Conservation (phyloP, 1,140 invertebrate species). For the Lucilia cuprina region DNA sequence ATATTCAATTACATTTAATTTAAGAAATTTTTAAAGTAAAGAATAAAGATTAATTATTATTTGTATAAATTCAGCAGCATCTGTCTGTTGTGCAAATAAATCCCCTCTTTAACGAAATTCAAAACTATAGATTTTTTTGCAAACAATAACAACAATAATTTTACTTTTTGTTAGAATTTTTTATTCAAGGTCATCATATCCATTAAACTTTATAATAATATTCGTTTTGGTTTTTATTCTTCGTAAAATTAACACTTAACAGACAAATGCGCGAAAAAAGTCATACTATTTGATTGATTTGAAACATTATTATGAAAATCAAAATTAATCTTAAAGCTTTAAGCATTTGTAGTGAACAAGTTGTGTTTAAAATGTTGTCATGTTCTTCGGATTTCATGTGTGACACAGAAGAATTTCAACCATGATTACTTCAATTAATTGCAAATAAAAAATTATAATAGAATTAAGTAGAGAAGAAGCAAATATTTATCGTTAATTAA, state of each 20-base stretch:
- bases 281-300: neutral
- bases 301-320: neutral
- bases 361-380: neutral
- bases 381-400: neutral
- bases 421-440: neutral
- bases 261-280: neutral
- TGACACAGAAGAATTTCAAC: neutral
- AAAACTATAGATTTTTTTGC: too few species aligned
- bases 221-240: neutral
- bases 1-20: too few species aligned
- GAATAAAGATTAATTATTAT: too few species aligned
- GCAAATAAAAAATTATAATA: neutral
- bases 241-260: neutral
- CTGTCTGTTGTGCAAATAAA: too few species aligned
- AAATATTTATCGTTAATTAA: neutral
- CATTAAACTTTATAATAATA: neutral
- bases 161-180: neutral
- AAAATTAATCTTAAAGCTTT: neutral
- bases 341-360: neutral
- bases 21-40: too few species aligned
- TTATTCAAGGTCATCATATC: neutral
- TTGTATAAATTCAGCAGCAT: too few species aligned
- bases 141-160: neutral
- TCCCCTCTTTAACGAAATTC: too few species aligned
- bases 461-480: neutral